Percentiles rank a stretch among this genome's conserved stretches.
phyloP scores from a whole-genome alignment of 2,888 invertebrate genomes.

The Caenorhabditis becei region DNA sequence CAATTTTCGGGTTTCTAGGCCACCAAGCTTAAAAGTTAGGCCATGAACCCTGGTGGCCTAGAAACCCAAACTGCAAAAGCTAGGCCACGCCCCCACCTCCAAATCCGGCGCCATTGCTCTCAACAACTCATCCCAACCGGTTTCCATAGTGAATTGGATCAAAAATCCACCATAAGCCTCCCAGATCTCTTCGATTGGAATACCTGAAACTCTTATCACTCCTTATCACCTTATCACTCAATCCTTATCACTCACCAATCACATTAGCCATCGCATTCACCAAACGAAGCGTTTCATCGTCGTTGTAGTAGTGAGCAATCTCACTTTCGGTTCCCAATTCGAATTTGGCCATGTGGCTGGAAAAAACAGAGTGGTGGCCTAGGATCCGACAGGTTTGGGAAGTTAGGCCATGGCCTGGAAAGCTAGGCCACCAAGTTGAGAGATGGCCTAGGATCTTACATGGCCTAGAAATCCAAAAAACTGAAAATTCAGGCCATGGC shows the following conservation, averaged over 20 bases:
- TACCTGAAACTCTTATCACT: slow-evolving; percentile 66
- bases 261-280: slow-evolving; percentile 79
- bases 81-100: too few species aligned
- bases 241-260: slow-evolving; percentile 65
- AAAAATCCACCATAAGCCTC: slow-evolving; percentile 81
- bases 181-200: slow-evolving; percentile 81
- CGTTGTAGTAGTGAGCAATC: slow-evolving; percentile 79
- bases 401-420: too few species aligned
- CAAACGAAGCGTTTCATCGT: slow-evolving; percentile 79
- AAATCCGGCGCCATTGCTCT: slow-evolving; percentile 80
- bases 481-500: too few species aligned
- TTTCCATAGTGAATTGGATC: slow-evolving; percentile 81
- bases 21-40: too few species aligned
- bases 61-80: too few species aligned
- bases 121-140: slow-evolving; percentile 81
- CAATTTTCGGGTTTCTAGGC: too few species aligned
- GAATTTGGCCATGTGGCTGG: slow-evolving; percentile 78
- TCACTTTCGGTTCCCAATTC: slow-evolving; percentile 79
- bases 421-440: too few species aligned
- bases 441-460: too few species aligned
- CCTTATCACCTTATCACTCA: neutral
- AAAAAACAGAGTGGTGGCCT: slow-evolving; percentile 31
- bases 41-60: too few species aligned
- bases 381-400: too few species aligned
- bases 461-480: too few species aligned